phyloP scores from a whole-genome alignment of 2,888 invertebrate species.

The Ceratothoa steindachneri region DNA sequence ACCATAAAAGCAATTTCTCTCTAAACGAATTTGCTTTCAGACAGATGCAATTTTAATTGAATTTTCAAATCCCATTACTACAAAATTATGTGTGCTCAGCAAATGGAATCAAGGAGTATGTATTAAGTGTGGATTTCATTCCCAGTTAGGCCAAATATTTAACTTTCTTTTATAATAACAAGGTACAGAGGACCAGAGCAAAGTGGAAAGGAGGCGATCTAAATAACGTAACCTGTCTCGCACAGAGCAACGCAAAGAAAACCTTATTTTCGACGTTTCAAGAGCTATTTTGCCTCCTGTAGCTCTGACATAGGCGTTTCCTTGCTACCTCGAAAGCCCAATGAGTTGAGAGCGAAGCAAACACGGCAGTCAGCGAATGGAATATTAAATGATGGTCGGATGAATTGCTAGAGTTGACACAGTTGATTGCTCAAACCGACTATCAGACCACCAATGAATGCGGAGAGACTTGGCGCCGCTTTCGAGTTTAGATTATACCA shows the following conservation, averaged over 20 bases:
- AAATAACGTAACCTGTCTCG: neutral
- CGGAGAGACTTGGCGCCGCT: neutral
- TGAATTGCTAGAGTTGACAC: slow-evolving; percentile 43
- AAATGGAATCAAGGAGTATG: slow-evolving; percentile 34
- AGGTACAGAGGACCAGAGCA: slow-evolving; percentile 37
- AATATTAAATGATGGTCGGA: slow-evolving; percentile 46
- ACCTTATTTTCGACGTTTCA: neutral
- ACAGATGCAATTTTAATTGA: slow-evolving; percentile 43
- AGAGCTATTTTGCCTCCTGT: too few relatives aligned
- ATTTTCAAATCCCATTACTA: slow-evolving; percentile 47
- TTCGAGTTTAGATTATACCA: neutral
- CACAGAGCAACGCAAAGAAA: neutral
- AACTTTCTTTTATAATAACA: slow-evolving; percentile 44
- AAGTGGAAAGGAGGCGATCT: slow-evolving; percentile 7
- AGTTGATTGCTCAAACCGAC: slow-evolving; percentile 41
- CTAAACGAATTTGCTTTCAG: slow-evolving; percentile 13
- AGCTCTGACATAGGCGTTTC: too few relatives aligned
- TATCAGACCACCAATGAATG: neutral
- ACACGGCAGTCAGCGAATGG: slow-evolving; percentile 41
- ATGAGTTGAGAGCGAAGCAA: slow-evolving; percentile 41
- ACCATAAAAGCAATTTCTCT: neutral
- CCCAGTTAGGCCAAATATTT: slow-evolving; percentile 39
- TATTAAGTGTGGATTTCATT: slow-evolving; percentile 45
- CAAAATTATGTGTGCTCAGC: slow-evolving; percentile 46
- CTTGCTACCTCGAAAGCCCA: slow-evolving; percentile 20